Conservation (phyloP, 2,888 invertebrate genomes). For the Protonemura montana region DNA sequence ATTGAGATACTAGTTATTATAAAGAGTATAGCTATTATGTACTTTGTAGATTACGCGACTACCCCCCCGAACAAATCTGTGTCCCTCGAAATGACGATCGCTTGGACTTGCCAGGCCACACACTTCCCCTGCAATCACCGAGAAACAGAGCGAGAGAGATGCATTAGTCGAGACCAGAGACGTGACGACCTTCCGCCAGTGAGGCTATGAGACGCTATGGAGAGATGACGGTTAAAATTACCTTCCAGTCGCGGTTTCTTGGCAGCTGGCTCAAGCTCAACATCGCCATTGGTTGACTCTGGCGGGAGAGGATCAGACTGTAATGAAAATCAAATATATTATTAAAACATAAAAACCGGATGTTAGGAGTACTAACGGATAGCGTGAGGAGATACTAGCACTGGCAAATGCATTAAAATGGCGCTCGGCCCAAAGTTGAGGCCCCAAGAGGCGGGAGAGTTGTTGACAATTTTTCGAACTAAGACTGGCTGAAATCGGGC, state of each 20-base stretch:
- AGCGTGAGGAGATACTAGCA: no score
- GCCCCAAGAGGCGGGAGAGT: background rate
- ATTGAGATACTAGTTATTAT: conserved; percentile 20
- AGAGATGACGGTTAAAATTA: conserved; percentile 49
- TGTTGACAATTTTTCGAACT: background rate
- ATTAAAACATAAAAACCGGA: background rate
- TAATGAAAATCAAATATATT: background rate
- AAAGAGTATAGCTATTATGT: conserved; percentile 9
- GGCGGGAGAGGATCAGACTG: background rate
- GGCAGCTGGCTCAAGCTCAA: conserved; percentile 51
- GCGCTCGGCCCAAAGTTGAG: background rate
- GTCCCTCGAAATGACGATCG: conserved; percentile 31
- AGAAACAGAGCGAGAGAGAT: conserved; percentile 59
- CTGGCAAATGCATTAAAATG: background rate
- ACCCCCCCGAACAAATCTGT: conserved; percentile 12
- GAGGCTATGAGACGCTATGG: background rate
- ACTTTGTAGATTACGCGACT: background rate
- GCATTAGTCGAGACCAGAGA: conserved; percentile 57
- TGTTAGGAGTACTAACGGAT: no score
- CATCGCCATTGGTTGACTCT: background rate
- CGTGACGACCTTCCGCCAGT: background rate
- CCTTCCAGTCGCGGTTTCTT: conserved; percentile 58
- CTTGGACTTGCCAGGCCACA: conserved; percentile 47
- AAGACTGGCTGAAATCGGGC: background rate
- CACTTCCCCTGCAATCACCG: conserved; percentile 61